Evolutionary conservation across 2,797 vertebrate genomes (phyloP).

Genomic region (Ceryle rudis): DNA sequence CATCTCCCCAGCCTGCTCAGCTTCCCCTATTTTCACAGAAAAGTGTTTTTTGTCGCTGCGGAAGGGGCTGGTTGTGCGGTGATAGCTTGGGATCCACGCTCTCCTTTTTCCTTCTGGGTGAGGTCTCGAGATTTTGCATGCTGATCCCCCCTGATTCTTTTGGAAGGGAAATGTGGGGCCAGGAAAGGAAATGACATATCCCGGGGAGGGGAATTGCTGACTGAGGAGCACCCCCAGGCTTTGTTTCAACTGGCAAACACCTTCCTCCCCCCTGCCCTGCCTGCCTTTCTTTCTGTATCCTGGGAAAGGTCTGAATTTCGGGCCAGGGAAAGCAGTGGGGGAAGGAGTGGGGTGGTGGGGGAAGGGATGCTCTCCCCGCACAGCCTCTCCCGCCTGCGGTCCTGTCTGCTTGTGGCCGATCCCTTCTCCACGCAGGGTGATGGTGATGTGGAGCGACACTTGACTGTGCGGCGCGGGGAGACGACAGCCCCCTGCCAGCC

Average conservation of each 20-base stretch:
- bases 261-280: neutral
- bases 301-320: neutral
- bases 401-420: conserved; percentile 13
- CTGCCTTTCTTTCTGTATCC: neutral
- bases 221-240: neutral
- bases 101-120: neutral
- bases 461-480: neutral
- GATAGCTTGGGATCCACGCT: fast-evolving
- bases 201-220: neutral
- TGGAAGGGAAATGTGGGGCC: neutral
- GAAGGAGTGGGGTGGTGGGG: neutral
- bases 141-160: neutral
- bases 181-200: neutral
- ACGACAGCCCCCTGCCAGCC: neutral
- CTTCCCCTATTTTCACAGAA: neutral
- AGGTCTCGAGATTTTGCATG: neutral
- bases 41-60: neutral
- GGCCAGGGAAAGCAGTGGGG: neutral
- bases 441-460: neutral
- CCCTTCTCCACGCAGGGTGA: neutral
- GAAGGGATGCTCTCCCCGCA: neutral
- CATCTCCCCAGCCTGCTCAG: neutral
- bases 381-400: neutral
- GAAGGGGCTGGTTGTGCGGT: neutral
- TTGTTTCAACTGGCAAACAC: neutral